Evolutionary conservation across 1,140 invertebrate species (phyloP), one percentile per base, ranked within the genome.

Genomic region (Euglossa dilemma): DNA sequence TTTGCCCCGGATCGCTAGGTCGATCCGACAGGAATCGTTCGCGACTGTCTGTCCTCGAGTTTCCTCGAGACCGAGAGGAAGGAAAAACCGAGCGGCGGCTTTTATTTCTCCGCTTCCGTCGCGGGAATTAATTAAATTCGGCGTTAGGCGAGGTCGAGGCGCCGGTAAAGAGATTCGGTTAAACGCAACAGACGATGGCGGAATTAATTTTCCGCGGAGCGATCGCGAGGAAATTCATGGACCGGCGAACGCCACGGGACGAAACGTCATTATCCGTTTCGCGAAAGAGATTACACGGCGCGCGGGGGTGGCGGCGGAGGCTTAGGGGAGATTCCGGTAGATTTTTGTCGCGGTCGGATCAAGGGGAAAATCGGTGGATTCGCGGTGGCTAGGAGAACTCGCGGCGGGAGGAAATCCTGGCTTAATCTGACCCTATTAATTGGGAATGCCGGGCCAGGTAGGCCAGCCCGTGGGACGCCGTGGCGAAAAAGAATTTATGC

Each of bases 381-480:
- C 70, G 57, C 56, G 69, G 36, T 36, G 36, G 66, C 52, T 45
- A 6, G 16, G n/a, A 47, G 18, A 43, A 43, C 36, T 64, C 9
- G 36, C 36, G 16, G 18, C 23, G 14, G 20, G 36, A 36, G 47
- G 28, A 66, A 57, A 57, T 76, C 78, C 72, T 45, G 36, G 50
- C 52, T 82, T 76, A 82, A 82, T 82, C 72, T 12, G 59, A 50
- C 18, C 47, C 61, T 81, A 66, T 81, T 81, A 66, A 81, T 36
- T 72, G 61, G 61, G 50, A 36, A 54, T 28, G 71, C 25, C 2
- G 12, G 25, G 43, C n/a, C 75, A 67, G 47, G 47, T 71, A n/a
- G 67, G 12, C 45, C 5, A 50, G 50, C 11, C 50, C 14, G 20
- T 47, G 56, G 14, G 43, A 12, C 56, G 9, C 7, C 56, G 56